Evolutionary conservation across 2,113 vertebrate species (phyloP).

Genomic region (Lepidothrix coronata): DNA sequence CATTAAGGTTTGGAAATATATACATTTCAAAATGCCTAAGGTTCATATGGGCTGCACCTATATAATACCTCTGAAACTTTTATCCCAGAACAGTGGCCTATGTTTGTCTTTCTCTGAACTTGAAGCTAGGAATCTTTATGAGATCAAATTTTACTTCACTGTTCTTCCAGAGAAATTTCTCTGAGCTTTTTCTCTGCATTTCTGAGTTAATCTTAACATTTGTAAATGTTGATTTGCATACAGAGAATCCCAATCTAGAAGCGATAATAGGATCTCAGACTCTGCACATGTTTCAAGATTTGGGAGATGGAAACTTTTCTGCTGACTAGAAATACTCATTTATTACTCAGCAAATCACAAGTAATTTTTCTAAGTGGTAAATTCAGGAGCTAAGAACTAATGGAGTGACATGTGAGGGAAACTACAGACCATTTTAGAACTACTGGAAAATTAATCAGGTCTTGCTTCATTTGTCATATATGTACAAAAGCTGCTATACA

Average conservation of each 20-base stretch:
- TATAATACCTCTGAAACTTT: not conserved
- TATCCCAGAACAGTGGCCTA: not conserved
- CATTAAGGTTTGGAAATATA: not conserved
- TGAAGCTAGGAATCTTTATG: not conserved
- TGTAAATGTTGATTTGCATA: not conserved
- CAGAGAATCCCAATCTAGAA: not conserved
- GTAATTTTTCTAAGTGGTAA: slow-evolving; percentile 35
- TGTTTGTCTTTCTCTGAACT: not conserved
- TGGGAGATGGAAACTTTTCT: slow-evolving; percentile 8
- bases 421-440: slow-evolving; percentile 8
- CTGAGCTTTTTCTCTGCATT: not conserved
- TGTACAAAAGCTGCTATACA: slow-evolving; percentile 12
- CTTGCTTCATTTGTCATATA: slow-evolving; percentile 45
- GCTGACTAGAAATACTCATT: not conserved
- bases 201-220: not conserved
- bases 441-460: slow-evolving; percentile 38
- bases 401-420: slow-evolving; percentile 44
- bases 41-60: not conserved
- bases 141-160: not conserved
- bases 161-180: not conserved
- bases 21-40: not conserved
- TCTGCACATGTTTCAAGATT: not conserved
- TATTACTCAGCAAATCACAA: slow-evolving; percentile 16
- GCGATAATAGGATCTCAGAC: not conserved
- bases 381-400: slow-evolving; percentile 24